A percentile compares a stretch with the other conserved stretches of the same genome.
Evolutionary conservation across 2,888 invertebrate species (phyloP).

Genomic region (Hermaeophaga mercurialis): DNA sequence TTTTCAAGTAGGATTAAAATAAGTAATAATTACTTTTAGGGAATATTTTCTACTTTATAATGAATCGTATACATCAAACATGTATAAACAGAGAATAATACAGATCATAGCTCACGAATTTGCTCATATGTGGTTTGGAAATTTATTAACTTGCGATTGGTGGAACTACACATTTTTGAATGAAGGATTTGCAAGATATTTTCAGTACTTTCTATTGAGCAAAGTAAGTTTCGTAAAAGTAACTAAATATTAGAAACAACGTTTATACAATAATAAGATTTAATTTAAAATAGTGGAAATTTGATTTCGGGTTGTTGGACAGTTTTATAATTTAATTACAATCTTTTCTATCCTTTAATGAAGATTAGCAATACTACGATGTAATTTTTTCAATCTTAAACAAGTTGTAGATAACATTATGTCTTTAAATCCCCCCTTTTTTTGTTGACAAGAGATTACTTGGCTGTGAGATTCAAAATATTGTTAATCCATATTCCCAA

Average conservation of each 20-base stretch:
- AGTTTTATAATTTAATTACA: too few relatives aligned
- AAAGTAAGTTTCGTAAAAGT: slow-evolving; percentile 32
- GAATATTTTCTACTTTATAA: slow-evolving; percentile 65
- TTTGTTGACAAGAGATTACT: too few relatives aligned
- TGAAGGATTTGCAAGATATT: slow-evolving; percentile 76
- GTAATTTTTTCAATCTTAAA: background rate
- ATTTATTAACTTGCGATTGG: slow-evolving; percentile 75
- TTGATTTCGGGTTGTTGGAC: too few relatives aligned
- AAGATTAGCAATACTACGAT: too few relatives aligned
- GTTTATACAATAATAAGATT: too few relatives aligned
- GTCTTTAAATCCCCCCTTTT: too few relatives aligned
- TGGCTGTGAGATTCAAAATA: too few relatives aligned
- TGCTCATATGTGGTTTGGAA: slow-evolving; percentile 84
- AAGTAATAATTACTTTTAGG: slow-evolving; percentile 61
- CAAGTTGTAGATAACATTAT: too few relatives aligned
- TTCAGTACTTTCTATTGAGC: slow-evolving; percentile 66
- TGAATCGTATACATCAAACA: slow-evolving; percentile 37
- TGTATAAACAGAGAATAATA: slow-evolving; percentile 62
- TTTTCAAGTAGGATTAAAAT: background rate
- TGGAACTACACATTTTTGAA: slow-evolving; percentile 78
- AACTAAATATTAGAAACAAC: slow-evolving; percentile 59
- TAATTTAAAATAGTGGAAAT: too few relatives aligned
- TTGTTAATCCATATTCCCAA: too few relatives aligned
- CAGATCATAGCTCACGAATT: slow-evolving; percentile 77
- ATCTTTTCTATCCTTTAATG: too few relatives aligned